Evolutionary conservation across 2,797 vertebrate genomes (phyloP).

Genomic region (Alosa sapidissima): DNA sequence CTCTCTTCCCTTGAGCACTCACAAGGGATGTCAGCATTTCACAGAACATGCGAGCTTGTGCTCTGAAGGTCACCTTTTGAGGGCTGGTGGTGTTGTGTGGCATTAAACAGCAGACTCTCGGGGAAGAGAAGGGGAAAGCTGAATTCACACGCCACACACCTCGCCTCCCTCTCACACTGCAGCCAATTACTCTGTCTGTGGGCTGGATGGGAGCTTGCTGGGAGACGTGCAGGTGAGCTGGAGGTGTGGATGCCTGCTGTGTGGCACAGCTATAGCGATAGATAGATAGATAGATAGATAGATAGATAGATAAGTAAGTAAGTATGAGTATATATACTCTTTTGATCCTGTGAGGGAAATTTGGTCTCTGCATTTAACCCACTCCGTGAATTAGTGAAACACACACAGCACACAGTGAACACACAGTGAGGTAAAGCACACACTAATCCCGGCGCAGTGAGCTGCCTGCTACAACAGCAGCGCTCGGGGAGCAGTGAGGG

Average conservation of each 20-base stretch:
- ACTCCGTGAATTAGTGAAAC: too few species aligned
- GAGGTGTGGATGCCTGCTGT: neutral
- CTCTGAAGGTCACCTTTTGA: neutral
- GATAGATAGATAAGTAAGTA: too few species aligned
- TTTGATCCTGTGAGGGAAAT: too few species aligned
- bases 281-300: too few species aligned
- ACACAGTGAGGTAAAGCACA: too few species aligned
- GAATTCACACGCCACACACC: neutral
- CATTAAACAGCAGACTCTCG: neutral
- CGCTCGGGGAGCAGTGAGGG: too few species aligned
- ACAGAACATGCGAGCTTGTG: neutral
- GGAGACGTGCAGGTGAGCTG: neutral
- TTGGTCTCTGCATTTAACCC: too few species aligned
- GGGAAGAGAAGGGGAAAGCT: neutral
- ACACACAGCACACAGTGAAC: too few species aligned
- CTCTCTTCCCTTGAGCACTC: neutral
- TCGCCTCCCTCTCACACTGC: neutral
- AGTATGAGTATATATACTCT: too few species aligned
- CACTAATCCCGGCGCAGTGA: too few species aligned
- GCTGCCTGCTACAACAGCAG: too few species aligned
- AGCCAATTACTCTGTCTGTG: neutral
- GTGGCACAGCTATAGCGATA: neutral
- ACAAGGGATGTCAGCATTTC: neutral
- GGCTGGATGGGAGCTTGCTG: neutral
- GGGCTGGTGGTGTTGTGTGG: neutral